Evolutionary conservation across 2,797 vertebrate genomes (phyloP), one percentile per base, ranked within the genome.

Genomic region (Halcyon smyrnensis): DNA sequence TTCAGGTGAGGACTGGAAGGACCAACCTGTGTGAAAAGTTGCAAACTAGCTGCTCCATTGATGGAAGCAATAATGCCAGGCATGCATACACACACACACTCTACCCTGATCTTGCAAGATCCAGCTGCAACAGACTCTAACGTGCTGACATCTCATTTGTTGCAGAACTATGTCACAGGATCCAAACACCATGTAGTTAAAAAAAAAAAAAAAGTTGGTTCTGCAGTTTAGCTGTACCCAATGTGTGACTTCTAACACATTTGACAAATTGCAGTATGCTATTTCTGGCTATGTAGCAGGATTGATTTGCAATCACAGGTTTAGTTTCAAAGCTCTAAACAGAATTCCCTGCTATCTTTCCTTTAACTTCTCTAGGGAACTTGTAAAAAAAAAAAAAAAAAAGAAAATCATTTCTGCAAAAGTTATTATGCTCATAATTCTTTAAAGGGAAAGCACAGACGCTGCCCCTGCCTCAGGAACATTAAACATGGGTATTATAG

Each of bases 231-330:
- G 84, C 91, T 91, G 96, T 80, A 95, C 91, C 80, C 67, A 2
- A 95, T 69, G 95, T 97, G 96, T 56, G 91, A 98, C 92, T 96
- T 94, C 84, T 96, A 90, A 95, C 97, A 94, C 97, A 78, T 94
- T 87, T 88, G 69, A 95, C 91, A 95, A 95, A 81, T 91, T 81
- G 90, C 81, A 88, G 87, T 20, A 21, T 90, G 79, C 82, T 97
- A 95, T 96, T 94, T 93, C 91, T 79, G 28, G 71, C 53, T 62
- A 45, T 13, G 5, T 36, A 77, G 59, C 19, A 50, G 82, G 71
- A 90, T 6, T 85, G 90, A 81, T 93, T 91, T 84, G 82, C 77
- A 90, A 50, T 63, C 45, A 4, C 45, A 87, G 57, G 76, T 85
- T 84, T 57, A n/a, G 34, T 77, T 85, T 84, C 69, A 80, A 85